Base-by-base conservation (phyloP, 2,797 vertebrate species). In the Philypnodon macrostomus region DNA sequence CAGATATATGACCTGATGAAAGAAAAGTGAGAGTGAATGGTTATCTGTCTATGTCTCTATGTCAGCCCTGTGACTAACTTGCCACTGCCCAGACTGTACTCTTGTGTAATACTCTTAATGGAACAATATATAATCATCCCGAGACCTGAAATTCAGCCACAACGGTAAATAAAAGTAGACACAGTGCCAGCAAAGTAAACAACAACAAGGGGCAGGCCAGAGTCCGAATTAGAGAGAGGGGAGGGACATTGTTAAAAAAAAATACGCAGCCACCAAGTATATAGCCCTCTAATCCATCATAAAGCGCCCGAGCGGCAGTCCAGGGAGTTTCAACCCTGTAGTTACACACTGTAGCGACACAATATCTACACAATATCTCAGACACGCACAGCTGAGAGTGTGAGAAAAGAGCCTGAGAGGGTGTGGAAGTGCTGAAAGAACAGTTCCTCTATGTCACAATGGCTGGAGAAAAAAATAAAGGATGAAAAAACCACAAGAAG, bases 281-380 rank as follows among this genome's bases (percentile, higher is more conserved):
- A 42, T 3, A 6, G 53, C 47, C 39, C 14, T 56, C 35, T 75
- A 71, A 79, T 77, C 58, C 47, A 65, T 73, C 71, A 73, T 60
- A 64, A 59, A 56, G 39, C 52, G 55, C 56, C 37, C 42, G 42
- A 47, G 41, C 44, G 64, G 56, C 54, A 56, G 45, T 67, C 58
- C 45, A 19, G 53, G 38, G 55, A 72, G 58, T 37, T 52, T 39
- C 4, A 47, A 35, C 17, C n/a, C n/a, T n/a, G n/a, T n/a, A n/a
- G n/a, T n/a, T n/a, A 5, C 30, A 42, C 41, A 49, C 15, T n/a
- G 19, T 7, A 2, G 21, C 19, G 29, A 2, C 34, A 17, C 29
- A 21, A 46, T 19, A 2, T 26, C 26, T 29, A 6, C 31, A 33
- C 44, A 47, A 27, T 29, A 27, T 42, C 16, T 12, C 41, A 5